Percentiles rank a stretch among this genome's conserved stretches.
phyloP scores from a whole-genome alignment of 1,140 invertebrate genomes.

The Tetramorium simillimum region DNA sequence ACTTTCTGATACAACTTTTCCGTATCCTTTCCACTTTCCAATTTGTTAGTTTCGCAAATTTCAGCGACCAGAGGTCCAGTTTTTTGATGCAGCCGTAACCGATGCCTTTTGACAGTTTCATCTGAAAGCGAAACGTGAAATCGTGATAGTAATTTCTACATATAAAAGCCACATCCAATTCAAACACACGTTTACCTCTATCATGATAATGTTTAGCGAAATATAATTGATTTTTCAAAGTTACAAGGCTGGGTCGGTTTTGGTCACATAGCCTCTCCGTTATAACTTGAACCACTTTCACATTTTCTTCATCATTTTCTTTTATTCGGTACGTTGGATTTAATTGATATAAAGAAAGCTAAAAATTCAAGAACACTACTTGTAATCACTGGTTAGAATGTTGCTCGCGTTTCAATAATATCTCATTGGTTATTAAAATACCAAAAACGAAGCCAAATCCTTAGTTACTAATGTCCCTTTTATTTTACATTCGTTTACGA shows the following conservation, averaged over 20 bases:
- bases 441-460: constrained; percentile 81
- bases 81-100: constrained; percentile 84
- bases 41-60: constrained; percentile 85
- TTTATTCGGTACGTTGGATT: constrained; percentile 73
- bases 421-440: constrained; percentile 64
- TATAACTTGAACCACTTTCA: constrained; percentile 58
- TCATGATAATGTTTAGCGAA: constrained; percentile 89
- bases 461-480: constrained; percentile 69
- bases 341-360: constrained; percentile 66
- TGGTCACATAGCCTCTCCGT: constrained; percentile 77
- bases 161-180: neutral
- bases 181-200: constrained; percentile 78
- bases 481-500: constrained; percentile 73
- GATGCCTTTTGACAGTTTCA: constrained; percentile 85
- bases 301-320: constrained; percentile 55
- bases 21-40: constrained; percentile 81
- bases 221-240: constrained; percentile 90
- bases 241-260: constrained; percentile 81
- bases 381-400: neutral
- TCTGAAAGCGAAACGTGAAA: constrained; percentile 72
- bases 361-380: neutral
- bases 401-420: neutral
- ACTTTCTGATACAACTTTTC: constrained; percentile 88
- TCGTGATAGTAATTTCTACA: neutral
- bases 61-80: constrained; percentile 86